Evolutionary conservation across 2,797 vertebrate genomes (phyloP).

Genomic region (Gambusia yucatana): DNA sequence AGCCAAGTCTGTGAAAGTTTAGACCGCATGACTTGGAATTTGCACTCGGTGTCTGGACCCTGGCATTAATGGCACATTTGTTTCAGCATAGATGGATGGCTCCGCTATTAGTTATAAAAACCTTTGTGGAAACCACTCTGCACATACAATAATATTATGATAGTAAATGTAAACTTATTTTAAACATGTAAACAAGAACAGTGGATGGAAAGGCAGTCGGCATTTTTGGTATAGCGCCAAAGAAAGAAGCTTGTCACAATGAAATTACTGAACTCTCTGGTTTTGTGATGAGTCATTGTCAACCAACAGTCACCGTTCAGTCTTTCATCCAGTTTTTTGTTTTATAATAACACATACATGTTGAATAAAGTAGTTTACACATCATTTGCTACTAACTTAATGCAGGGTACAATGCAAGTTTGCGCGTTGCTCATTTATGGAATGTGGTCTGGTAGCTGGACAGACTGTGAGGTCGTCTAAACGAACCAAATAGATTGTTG

Average conservation of each 20-base stretch:
- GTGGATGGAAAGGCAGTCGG: neutral
- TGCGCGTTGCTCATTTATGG: slow-evolving; percentile 50
- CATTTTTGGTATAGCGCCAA: neutral
- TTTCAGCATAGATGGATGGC: slow-evolving; percentile 50
- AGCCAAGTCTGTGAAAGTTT: slow-evolving; percentile 76
- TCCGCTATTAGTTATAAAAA: slow-evolving; percentile 26
- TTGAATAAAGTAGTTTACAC: slow-evolving; percentile 27
- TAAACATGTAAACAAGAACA: slow-evolving; percentile 5
- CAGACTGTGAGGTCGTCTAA: slow-evolving; percentile 63
- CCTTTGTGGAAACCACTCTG: slow-evolving; percentile 21
- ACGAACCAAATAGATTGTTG: slow-evolving; percentile 62
- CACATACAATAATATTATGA: slow-evolving; percentile 14
- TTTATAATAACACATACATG: neutral
- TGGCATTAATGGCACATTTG: slow-evolving; percentile 67
- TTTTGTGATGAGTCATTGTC: slow-evolving; percentile 25
- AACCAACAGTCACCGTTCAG: neutral
- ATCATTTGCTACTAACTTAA: slow-evolving; percentile 3
- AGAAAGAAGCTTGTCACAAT: neutral
- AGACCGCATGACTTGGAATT: slow-evolving; percentile 64
- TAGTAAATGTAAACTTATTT: neutral
- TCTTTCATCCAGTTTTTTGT: neutral
- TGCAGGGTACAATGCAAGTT: slow-evolving; percentile 25
- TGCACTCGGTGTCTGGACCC: slow-evolving; percentile 54
- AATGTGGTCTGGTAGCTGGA: slow-evolving; percentile 72
- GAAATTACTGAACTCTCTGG: neutral